These are phyloP conservation scores for Acanthoscelides obtectus DNA, from an alignment of 2,888 invertebrate genomes.

Conservation along the genomic window DNA sequence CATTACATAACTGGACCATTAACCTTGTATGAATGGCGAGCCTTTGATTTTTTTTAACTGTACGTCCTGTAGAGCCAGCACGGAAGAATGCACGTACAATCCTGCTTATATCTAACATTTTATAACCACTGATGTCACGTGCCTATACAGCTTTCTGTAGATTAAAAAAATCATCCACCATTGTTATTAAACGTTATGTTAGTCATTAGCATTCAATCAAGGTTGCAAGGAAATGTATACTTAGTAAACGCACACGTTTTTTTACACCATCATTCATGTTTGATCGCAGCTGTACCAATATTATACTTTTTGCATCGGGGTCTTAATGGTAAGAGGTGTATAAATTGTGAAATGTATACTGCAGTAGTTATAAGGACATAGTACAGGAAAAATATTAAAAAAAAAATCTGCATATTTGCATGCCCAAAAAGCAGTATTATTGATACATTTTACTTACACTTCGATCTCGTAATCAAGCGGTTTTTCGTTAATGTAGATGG, in stretches of 20 bases:
- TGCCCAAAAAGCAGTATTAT: no score
- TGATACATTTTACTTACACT: conserved; percentile 30
- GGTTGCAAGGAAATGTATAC: neutral
- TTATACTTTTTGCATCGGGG: neutral
- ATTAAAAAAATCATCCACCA: neutral
- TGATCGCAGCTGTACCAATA: neutral
- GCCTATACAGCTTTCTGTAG: neutral
- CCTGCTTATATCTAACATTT: no score
- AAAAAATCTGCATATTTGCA: no score
- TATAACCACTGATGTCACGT: neutral
- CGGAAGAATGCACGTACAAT: no score
- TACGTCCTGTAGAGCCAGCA: no score
- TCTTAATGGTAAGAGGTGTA: neutral
- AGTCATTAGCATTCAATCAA: neutral
- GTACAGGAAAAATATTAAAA: no score
- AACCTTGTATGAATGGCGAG: no score
- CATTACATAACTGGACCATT: no score
- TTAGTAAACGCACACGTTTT: neutral
- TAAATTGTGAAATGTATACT: neutral
- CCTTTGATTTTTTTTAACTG: no score
- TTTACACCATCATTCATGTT: neutral
- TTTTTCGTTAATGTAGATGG: conserved; percentile 41
- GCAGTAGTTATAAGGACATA: neutral
- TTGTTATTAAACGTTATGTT: neutral
- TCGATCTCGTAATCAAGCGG: conserved; percentile 35